phyloP scores from a whole-genome alignment of 1,140 invertebrate species.

The Tetramorium simillimum region DNA sequence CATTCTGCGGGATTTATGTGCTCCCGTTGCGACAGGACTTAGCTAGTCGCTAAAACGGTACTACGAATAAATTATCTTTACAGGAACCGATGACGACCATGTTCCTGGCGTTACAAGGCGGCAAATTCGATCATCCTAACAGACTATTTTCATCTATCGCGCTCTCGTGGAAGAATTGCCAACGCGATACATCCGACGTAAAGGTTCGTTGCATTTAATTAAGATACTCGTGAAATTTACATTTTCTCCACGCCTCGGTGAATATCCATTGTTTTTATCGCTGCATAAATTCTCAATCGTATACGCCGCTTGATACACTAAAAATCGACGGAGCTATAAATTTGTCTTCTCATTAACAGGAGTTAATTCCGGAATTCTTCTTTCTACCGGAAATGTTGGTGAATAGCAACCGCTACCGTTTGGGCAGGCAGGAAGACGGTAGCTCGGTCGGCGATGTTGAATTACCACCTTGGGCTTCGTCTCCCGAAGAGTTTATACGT shows the following conservation, averaged over 20 bases:
- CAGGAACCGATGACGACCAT: conserved; percentile 99
- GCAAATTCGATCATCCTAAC: conserved; percentile 99
- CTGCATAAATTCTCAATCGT: conserved; percentile 16
- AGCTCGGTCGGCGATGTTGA: conserved; percentile 94
- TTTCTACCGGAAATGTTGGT: conserved; percentile 99
- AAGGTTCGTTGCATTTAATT: conserved; percentile 89
- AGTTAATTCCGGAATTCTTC: conserved; percentile 99
- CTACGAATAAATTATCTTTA: conserved; percentile 63
- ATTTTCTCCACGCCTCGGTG: conserved; percentile 16
- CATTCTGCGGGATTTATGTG: background rate
- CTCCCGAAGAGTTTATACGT: conserved; percentile 98
- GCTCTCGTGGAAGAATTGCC: conserved; percentile 99
- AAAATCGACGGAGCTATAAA: background rate
- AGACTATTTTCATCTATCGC: conserved; percentile 97
- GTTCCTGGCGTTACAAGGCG: conserved; percentile 99
- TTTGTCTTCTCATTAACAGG: conserved; percentile 86
- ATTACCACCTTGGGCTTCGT: conserved; percentile 98
- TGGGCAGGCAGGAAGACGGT: conserved; percentile 96
- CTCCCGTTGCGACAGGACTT: background rate
- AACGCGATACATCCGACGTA: conserved; percentile 99
- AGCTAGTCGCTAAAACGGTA: background rate
- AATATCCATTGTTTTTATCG: background rate
- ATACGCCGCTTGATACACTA: background rate
- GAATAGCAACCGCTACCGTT: conserved; percentile 94
- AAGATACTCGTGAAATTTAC: conserved; percentile 54